These are phyloP conservation scores for Sminthurinus aureus DNA, from an alignment of 2,888 invertebrate species.

Conservation along the genomic window DNA sequence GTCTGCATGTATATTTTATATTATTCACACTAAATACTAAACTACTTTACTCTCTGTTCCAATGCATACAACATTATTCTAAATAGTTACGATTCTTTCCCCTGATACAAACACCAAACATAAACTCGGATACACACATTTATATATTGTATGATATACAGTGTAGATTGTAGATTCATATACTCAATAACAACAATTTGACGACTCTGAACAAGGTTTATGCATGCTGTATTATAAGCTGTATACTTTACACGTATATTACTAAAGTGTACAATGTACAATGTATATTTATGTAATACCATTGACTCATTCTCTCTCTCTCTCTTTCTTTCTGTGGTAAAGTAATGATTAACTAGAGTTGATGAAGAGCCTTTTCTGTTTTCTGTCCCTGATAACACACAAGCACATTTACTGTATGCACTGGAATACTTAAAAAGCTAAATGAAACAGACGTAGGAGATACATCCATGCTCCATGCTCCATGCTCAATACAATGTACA, in stretches of 20 bases:
- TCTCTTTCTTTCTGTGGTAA: slow-evolving; percentile 17
- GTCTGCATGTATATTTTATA: neutral
- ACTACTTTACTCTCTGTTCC: no score
- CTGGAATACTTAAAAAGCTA: slow-evolving; percentile 29
- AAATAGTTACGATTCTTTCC: neutral
- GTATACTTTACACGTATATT: no score
- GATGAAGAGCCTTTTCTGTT: slow-evolving; percentile 30
- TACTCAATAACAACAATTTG: neutral
- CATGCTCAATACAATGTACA: no score
- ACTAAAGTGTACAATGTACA: neutral
- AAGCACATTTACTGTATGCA: neutral
- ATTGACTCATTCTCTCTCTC: slow-evolving; percentile 23
- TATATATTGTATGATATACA: no score
- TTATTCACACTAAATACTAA: neutral
- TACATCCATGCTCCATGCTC: no score
- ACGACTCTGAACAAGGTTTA: no score
- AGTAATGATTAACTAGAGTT: slow-evolving; percentile 37
- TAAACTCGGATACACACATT: neutral
- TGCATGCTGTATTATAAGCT: neutral
- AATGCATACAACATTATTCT: neutral
- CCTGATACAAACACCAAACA: neutral
- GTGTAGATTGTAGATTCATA: neutral
- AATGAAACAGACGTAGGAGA: slow-evolving; percentile 8
- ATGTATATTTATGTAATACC: slow-evolving; percentile 5
- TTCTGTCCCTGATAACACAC: neutral